Conservation (phyloP, 2,797 vertebrate genomes). For the Epinephelus awoara region DNA sequence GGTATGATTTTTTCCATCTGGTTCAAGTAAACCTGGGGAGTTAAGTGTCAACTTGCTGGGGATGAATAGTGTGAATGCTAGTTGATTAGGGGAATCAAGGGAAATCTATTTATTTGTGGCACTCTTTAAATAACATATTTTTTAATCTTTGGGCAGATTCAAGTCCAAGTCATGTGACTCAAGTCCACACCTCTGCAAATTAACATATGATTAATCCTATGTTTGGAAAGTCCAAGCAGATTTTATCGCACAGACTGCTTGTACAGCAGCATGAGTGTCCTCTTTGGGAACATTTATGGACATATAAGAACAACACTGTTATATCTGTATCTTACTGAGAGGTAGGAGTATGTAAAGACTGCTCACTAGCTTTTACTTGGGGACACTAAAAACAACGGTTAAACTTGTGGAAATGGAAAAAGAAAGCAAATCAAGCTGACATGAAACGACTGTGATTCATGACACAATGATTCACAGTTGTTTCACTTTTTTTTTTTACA, state of each 20-base stretch:
- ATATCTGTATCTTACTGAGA: background rate
- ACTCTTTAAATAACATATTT: no score
- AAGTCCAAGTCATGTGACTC: no score
- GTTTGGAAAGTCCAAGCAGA: no score
- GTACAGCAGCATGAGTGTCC: background rate
- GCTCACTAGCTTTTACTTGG: background rate
- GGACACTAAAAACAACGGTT: background rate
- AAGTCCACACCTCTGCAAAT: no score
- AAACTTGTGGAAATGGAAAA: background rate
- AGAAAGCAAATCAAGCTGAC: background rate
- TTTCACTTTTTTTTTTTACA: background rate
- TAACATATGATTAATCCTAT: no score
- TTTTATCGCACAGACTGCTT: background rate
- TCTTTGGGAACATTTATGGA: background rate
- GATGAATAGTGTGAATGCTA: no score
- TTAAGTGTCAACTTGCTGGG: no score
- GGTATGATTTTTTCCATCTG: no score
- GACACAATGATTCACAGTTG: background rate
- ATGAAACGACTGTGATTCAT: background rate
- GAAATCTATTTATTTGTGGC: no score
- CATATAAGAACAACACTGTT: background rate
- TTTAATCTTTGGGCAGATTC: no score
- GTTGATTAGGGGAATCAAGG: no score
- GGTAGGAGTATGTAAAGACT: background rate
- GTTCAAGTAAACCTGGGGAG: no score